These are phyloP conservation scores for Erinaceus europaeus DNA, from an alignment of 2,113 vertebrate genomes.

Conservation along the genomic window DNA sequence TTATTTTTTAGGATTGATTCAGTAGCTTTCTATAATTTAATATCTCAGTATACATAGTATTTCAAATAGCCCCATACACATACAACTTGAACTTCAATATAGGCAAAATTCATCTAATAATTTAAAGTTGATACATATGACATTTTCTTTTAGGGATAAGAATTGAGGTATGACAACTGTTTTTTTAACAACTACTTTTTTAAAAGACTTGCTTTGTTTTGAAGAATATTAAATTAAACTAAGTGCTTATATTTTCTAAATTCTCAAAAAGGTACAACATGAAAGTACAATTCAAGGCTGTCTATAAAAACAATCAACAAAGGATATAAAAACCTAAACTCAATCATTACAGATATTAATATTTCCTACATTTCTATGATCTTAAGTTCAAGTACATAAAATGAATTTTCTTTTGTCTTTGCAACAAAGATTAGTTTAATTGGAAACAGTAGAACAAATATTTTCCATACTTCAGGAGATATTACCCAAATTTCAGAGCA, in stretches of 20 bases:
- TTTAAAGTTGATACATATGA: background rate
- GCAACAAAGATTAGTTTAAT: conserved; percentile 53
- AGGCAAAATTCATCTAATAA: conserved; percentile 5
- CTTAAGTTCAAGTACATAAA: conserved; percentile 23
- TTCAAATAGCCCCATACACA: background rate
- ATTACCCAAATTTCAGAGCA: conserved; percentile 34
- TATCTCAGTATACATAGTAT: background rate
- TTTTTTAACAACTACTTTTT: background rate
- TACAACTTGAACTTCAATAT: conserved; percentile 18
- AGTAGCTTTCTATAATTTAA: conserved; percentile 23
- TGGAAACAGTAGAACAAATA: conserved; percentile 47
- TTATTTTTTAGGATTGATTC: background rate
- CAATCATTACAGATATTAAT: conserved; percentile 17
- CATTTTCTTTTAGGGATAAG: background rate
- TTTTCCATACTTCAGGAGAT: conserved; percentile 39
- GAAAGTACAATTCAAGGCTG: background rate
- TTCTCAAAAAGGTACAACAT: conserved; percentile 30
- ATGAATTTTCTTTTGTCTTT: conserved; percentile 47
- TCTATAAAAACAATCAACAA: conserved; percentile 20
- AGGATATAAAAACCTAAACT: conserved; percentile 26
- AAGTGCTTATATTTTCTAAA: conserved; percentile 35
- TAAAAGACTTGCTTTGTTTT: background rate
- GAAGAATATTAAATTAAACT: conserved; percentile 35
- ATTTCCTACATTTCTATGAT: conserved; percentile 47
- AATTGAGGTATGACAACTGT: background rate